A percentile compares a stretch with the other conserved stretches of the same genome.
These are phyloP conservation scores for Megalops atlanticus DNA, from an alignment of 2,113 vertebrate genomes.

Conservation along the genomic window DNA sequence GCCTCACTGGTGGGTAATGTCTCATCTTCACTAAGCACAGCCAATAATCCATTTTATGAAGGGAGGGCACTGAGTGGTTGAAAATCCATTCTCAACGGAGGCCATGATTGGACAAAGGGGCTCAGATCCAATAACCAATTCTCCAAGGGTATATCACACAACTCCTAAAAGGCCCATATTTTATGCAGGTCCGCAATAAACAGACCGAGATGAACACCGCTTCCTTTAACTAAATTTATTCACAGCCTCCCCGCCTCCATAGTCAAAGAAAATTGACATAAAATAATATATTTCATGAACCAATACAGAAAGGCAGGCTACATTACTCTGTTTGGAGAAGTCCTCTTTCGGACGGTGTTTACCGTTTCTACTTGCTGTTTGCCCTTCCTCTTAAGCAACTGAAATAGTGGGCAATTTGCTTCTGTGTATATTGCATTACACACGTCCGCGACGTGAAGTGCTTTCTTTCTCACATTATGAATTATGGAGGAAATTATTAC, in stretches of 20 bases:
- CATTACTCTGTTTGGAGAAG: neutral
- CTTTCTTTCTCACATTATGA: neutral
- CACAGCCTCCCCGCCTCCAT: neutral
- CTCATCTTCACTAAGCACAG: neutral
- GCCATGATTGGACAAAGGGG: neutral
- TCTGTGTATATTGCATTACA: neutral
- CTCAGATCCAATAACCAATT: neutral
- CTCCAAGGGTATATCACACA: neutral
- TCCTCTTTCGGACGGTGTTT: neutral
- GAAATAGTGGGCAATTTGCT: neutral
- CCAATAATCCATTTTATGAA: conserved; percentile 10
- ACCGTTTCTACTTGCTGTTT: no score
- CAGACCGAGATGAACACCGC: neutral
- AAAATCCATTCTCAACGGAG: conserved; percentile 16
- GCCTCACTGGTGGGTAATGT: neutral
- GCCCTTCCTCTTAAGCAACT: neutral
- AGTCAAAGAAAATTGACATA: neutral
- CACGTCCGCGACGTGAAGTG: neutral
- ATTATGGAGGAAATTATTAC: neutral
- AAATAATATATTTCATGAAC: neutral
- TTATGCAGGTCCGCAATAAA: neutral
- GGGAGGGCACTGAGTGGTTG: neutral
- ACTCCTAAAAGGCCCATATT: neutral
- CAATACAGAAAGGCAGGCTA: no score
- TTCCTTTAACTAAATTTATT: neutral